A percentile compares a stretch with the other conserved stretches of the same genome.
Evolutionary conservation across 2,113 vertebrate genomes (phyloP).

Genomic region (Vimba vimba): DNA sequence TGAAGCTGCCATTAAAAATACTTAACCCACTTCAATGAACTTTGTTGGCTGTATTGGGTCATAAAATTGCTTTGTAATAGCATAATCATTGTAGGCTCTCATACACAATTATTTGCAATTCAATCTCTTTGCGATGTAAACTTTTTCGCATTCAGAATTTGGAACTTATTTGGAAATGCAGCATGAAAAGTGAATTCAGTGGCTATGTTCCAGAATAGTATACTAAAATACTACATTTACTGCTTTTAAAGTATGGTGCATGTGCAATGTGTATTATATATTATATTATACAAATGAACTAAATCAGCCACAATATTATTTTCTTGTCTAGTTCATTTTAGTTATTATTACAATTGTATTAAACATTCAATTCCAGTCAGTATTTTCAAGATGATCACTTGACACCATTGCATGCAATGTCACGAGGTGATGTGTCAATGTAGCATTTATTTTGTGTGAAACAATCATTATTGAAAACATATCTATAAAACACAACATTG

Average conservation of each 20-base stretch:
- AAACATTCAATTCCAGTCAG: too few relatives aligned
- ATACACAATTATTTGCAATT: constrained; percentile 31
- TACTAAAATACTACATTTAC: not conserved
- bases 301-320: not conserved
- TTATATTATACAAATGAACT: not conserved
- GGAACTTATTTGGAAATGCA: not conserved
- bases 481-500: not conserved
- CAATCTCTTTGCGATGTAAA: not conserved
- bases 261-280: not conserved
- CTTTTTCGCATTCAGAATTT: not conserved
- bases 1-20: constrained; percentile 22
- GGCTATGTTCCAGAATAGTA: not conserved
- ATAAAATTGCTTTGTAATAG: constrained; percentile 4
- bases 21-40: constrained; percentile 25
- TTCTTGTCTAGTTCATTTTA: not conserved
- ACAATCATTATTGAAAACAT: too few relatives aligned
- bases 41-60: not conserved
- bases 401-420: too few relatives aligned
- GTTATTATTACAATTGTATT: too few relatives aligned
- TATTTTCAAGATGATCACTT: too few relatives aligned
- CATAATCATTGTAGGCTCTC: not conserved
- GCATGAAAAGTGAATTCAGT: not conserved
- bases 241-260: not conserved
- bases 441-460: too few relatives aligned
- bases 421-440: too few relatives aligned